phyloP scores from a whole-genome alignment of 2,113 vertebrate species.

The Nothocercus nigrocapillus region DNA sequence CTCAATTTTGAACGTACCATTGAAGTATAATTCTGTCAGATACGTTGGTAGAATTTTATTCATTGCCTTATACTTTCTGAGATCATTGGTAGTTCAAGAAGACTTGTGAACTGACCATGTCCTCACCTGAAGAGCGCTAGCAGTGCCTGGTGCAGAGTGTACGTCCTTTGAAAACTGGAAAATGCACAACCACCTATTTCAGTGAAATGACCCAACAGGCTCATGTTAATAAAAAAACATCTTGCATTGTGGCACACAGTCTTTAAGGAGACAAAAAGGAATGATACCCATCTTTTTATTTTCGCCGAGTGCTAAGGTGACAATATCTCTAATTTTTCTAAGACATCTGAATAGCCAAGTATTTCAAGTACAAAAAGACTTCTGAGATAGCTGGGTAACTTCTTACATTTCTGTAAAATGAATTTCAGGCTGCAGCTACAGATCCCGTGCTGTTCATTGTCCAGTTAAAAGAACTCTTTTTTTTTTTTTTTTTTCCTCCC shows the following conservation, averaged over 20 bases:
- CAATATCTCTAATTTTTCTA: not conserved
- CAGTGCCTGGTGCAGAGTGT: not conserved
- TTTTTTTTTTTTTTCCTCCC: too few relatives aligned
- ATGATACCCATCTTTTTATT: not conserved
- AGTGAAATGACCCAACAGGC: not conserved
- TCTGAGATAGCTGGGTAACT: not conserved
- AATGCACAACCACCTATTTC: not conserved
- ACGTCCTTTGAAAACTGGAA: not conserved
- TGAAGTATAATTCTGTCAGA: not conserved
- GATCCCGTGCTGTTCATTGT: not conserved
- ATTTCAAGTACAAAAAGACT: not conserved
- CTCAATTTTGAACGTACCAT: not conserved
- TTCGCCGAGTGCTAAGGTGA: not conserved
- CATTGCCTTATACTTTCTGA: not conserved
- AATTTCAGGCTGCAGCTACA: not conserved
- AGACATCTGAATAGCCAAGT: not conserved
- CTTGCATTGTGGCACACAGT: not conserved
- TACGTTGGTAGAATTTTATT: not conserved
- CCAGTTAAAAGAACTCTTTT: not conserved
- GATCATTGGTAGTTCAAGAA: not conserved
- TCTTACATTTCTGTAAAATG: not conserved
- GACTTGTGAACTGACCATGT: rapidly evolving
- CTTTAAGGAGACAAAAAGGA: not conserved
- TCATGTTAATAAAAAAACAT: not conserved
- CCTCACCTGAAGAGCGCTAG: not conserved